Base-by-base conservation (phyloP, 1,140 invertebrate genomes). In the Drosophila nebulosa region DNA sequence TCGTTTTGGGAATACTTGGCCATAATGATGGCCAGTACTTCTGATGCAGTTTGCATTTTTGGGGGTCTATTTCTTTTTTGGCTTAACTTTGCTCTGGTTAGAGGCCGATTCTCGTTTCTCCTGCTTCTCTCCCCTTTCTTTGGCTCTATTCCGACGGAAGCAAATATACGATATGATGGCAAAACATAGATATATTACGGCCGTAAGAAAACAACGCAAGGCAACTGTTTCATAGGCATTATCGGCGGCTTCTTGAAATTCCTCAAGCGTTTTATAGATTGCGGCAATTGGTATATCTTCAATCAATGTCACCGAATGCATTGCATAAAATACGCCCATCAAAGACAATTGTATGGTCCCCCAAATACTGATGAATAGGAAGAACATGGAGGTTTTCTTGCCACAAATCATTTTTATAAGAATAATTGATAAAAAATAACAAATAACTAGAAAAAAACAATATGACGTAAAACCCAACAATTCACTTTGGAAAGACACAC, bases 281-380 rank as follows among this genome's bases (percentile, higher is more conserved):
- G 24, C 24, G 0, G 1, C 0, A 4, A 81, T 0, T 0, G 62
- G 64, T 12, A 86, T 5, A 9, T 57, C 51, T 0, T 18, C 0
- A 0, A 81, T 0, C 9, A 86, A 42, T 2, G 36, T 5, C 1
- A 88, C 14, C 0, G 83, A 51, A 1, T 69, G 9, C 3, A 57
- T 0, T 0, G 56, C 22, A 30, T 32, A 75, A 24, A 42, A 69
- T 0, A 64, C 7, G 4, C 83, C 81, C 70, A 86, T 74, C 10
- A 78, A 4, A 0, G 69, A 24, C 21, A 81, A 22, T 59, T 88
- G 85, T 3, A 81, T n/a, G n/a, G 58, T 30, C 4, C 26, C 81
- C 81, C 81, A 86, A 5, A 65, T 30, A 27, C 83, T 75, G 10
- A 86, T 66, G 26, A 75, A 42, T 9, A 83, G 35, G 50, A 78